Conservation (phyloP, 2,797 vertebrate genomes). For the Gymnopithys bicolor region DNA sequence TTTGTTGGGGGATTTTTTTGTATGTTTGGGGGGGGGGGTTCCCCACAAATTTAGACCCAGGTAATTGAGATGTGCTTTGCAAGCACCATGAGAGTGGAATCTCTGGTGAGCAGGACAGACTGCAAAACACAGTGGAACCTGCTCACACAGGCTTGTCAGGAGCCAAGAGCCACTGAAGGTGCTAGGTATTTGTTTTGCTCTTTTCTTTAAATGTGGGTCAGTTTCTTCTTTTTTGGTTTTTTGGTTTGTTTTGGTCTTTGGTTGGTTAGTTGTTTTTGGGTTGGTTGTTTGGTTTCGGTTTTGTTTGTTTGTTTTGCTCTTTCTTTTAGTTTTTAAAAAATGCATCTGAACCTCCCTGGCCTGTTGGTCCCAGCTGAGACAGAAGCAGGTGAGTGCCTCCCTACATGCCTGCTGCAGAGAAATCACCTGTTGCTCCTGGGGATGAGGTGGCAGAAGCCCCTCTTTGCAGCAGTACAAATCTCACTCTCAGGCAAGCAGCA, state of each 20-base stretch:
- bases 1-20: background rate
- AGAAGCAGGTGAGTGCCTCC: background rate
- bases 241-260: background rate
- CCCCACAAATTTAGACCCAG: background rate
- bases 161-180: background rate
- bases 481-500: background rate
- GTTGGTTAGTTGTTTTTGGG: too few relatives aligned
- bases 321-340: background rate
- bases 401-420: background rate
- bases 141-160: background rate
- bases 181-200: background rate
- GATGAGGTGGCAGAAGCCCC: background rate
- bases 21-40: background rate
- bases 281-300: too few relatives aligned
- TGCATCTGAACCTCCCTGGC: background rate
- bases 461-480: background rate
- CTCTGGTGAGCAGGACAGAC: background rate
- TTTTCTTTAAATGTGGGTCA: rapidly evolving
- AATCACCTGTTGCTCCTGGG: background rate
- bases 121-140: background rate
- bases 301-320: background rate
- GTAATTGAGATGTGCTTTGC: background rate
- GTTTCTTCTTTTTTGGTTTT: background rate
- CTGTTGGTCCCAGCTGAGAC: background rate
- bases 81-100: background rate